These are phyloP conservation scores for Muscicapa adusta DNA, from an alignment of 2,113 vertebrate species.

Conservation along the genomic window DNA sequence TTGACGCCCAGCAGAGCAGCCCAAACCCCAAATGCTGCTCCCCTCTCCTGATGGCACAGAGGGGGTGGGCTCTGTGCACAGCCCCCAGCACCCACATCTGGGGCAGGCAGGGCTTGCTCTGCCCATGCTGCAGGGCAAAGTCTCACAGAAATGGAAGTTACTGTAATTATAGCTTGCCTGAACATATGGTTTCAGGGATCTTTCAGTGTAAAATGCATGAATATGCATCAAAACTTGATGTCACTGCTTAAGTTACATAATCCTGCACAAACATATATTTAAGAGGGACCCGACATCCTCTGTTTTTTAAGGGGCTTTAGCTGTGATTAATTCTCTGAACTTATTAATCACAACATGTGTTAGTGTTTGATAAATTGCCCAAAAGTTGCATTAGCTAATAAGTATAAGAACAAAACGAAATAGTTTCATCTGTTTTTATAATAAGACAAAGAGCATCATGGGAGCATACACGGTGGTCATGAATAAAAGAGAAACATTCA, in stretches of 20 bases:
- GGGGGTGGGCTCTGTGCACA: not conserved
- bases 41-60: rapidly evolving
- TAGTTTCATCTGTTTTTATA: slow-evolving; percentile 87
- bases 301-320: slow-evolving; percentile 57
- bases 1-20: not conserved
- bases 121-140: not conserved
- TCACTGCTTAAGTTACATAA: slow-evolving; percentile 64
- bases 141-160: slow-evolving; percentile 30
- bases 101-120: not conserved
- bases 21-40: not conserved
- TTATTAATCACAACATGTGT: slow-evolving; percentile 78
- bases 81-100: not conserved
- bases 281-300: slow-evolving; percentile 31
- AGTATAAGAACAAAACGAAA: slow-evolving; percentile 79
- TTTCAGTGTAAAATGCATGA: slow-evolving; percentile 44
- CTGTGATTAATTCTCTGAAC: slow-evolving; percentile 69
- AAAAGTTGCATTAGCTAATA: slow-evolving; percentile 84
- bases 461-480: slow-evolving; percentile 85
- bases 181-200: slow-evolving; percentile 53
- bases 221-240: slow-evolving; percentile 64
- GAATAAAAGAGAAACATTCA: slow-evolving; percentile 87
- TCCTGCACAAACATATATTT: slow-evolving; percentile 63
- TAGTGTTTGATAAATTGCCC: slow-evolving; percentile 81
- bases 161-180: slow-evolving; percentile 37
- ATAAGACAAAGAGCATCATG: slow-evolving; percentile 84